Evolutionary conservation across 2,797 vertebrate genomes (phyloP).

Genomic region (Malurus splendens): DNA sequence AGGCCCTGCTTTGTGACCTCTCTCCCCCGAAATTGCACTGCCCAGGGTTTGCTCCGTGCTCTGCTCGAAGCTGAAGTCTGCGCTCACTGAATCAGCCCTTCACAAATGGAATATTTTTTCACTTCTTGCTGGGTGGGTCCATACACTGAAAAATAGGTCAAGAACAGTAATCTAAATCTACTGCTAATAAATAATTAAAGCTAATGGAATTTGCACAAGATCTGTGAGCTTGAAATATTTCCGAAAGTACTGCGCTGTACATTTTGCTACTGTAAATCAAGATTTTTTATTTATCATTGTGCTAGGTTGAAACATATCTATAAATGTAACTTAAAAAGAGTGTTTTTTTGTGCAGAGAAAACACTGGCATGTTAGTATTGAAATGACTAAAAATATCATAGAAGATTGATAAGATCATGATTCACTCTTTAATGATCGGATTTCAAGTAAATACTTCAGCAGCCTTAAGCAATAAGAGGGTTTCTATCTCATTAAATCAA

Average conservation of each 20-base stretch:
- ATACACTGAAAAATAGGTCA: constrained; percentile 76
- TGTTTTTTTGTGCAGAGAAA: background rate
- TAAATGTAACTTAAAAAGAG: constrained; percentile 60
- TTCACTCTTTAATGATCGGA: background rate
- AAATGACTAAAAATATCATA: background rate
- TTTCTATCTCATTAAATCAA: constrained; percentile 11
- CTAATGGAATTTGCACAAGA: constrained; percentile 81
- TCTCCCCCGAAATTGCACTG: background rate
- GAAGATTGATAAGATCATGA: background rate
- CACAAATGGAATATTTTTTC: constrained; percentile 70
- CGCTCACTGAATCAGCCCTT: constrained; percentile 44
- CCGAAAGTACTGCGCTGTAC: constrained; percentile 53
- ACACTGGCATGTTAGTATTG: background rate
- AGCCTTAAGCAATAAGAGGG: constrained; percentile 25
- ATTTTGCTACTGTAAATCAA: constrained; percentile 62
- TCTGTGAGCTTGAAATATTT: constrained; percentile 72
- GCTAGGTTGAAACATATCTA: constrained; percentile 24
- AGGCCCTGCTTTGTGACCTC: background rate
- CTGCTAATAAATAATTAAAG: constrained; percentile 84
- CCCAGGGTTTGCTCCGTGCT: constrained; percentile 41
- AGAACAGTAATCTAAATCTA: constrained; percentile 77
- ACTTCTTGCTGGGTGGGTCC: constrained; percentile 69
- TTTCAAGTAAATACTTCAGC: constrained; percentile 36
- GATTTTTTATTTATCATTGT: constrained; percentile 73
- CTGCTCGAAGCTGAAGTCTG: constrained; percentile 40